Conservation (phyloP, 2,888 invertebrate genomes). For the Cheilosia vulpina region DNA sequence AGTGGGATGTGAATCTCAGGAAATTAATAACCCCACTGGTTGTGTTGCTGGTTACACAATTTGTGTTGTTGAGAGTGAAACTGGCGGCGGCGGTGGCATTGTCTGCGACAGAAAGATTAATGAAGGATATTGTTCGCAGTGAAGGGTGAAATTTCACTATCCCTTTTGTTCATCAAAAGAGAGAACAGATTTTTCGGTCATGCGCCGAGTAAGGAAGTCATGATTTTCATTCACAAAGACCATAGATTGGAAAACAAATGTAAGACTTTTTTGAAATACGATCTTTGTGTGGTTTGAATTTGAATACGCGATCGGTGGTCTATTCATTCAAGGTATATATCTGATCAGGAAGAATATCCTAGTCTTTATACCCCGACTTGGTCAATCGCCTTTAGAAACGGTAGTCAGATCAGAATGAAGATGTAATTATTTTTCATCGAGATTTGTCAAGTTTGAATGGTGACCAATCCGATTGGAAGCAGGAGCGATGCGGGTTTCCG, state of each 20-base stretch:
- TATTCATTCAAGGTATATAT: no score
- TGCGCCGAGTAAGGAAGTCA: constrained; percentile 17
- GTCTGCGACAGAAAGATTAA: constrained; percentile 51
- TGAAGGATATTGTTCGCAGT: constrained; percentile 63
- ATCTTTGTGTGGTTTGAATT: no score
- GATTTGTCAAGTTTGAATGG: no score
- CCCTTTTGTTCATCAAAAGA: constrained; percentile 1
- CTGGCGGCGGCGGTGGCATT: constrained; percentile 19
- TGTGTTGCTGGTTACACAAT: constrained; percentile 63
- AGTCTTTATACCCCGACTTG: no score
- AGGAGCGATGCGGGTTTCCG: no score
- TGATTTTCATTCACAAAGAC: not conserved
- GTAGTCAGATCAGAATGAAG: no score
- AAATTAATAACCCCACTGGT: constrained; percentile 57
- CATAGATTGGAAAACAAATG: not conserved
- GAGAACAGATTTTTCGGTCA: not conserved
- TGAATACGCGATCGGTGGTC: no score
- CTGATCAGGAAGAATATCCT: no score
- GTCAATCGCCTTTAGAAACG: no score
- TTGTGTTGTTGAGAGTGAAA: constrained; percentile 21
- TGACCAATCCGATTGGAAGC: no score
- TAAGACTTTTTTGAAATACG: no score
- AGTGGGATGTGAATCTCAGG: constrained; percentile 58
- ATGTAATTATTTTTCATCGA: no score
- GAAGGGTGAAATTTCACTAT: constrained; percentile 36